Evolutionary conservation across 2,797 vertebrate species (phyloP).

Genomic region (Pangasius mekongensis): DNA sequence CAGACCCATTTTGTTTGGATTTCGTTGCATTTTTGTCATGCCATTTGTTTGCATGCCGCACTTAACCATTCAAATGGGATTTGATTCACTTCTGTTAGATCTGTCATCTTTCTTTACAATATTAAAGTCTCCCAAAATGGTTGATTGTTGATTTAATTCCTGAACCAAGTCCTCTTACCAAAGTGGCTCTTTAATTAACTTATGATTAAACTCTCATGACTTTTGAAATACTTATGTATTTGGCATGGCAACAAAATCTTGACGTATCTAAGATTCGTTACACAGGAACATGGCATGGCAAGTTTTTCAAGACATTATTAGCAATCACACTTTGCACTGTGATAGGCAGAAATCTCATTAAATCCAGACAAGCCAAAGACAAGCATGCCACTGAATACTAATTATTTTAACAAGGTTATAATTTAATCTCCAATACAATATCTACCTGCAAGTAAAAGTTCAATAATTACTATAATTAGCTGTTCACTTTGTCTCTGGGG

Average conservation of each 20-base stretch:
- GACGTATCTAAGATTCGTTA: not conserved
- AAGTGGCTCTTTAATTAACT: constrained; percentile 43
- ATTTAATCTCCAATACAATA: constrained; percentile 27
- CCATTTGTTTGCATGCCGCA: constrained; percentile 60
- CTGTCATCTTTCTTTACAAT: constrained; percentile 65
- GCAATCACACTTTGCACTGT: constrained; percentile 26
- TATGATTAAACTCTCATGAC: constrained; percentile 29
- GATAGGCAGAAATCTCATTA: constrained; percentile 45
- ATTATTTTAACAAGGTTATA: constrained; percentile 24
- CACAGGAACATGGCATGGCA: not conserved
- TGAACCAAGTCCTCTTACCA: constrained; percentile 49
- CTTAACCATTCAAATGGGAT: constrained; percentile 50
- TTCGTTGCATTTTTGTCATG: constrained; percentile 54
- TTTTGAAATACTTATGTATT: not conserved
- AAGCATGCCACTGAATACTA: constrained; percentile 32
- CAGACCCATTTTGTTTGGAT: too few species aligned
- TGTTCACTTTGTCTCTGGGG: constrained; percentile 14
- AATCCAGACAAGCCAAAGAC: constrained; percentile 19
- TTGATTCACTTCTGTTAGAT: constrained; percentile 67
- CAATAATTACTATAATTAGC: not conserved
- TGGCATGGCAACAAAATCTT: not conserved
- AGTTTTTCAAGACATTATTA: constrained; percentile 1
- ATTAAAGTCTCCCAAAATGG: constrained; percentile 56
- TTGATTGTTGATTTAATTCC: constrained; percentile 52
- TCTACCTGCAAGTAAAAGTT: not conserved